A percentile compares a stretch with the other conserved stretches of the same genome.
These are phyloP conservation scores for Anomalospiza imberbis DNA, from an alignment of 2,797 vertebrate species.

Conservation along the genomic window DNA sequence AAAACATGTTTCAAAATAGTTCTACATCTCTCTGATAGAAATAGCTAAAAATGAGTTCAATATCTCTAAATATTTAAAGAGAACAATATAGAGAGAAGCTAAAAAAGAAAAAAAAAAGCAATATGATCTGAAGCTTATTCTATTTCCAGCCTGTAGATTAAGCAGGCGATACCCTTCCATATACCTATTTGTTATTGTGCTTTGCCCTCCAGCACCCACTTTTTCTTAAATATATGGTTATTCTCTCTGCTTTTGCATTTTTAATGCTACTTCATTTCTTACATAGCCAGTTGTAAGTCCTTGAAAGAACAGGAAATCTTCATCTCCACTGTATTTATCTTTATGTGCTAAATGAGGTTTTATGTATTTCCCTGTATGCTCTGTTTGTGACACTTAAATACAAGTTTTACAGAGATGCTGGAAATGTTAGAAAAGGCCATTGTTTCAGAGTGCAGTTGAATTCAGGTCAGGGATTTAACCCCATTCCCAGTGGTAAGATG, in stretches of 20 bases:
- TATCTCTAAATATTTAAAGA: conserved; percentile 2
- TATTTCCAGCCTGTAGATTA: background rate
- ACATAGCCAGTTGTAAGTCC: background rate
- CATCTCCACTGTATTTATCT: background rate
- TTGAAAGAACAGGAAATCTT: background rate
- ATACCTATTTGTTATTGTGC: background rate
- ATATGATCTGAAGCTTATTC: background rate
- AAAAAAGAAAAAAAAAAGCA: background rate
- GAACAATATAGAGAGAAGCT: background rate
- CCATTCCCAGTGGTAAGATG: background rate
- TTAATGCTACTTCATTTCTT: background rate
- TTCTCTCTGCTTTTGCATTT: background rate
- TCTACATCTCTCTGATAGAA: background rate
- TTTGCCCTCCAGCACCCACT: background rate
- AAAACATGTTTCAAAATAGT: background rate
- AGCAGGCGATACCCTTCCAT: background rate
- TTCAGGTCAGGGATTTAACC: background rate
- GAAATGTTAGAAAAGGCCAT: background rate
- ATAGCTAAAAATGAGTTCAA: background rate
- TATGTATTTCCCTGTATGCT: background rate
- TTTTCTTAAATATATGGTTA: background rate
- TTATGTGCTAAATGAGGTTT: background rate
- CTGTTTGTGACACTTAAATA: background rate
- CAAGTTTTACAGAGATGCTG: background rate
- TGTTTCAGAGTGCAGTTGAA: background rate